Conservation (phyloP, 2,888 invertebrate genomes). For the Scaptomyza parva region DNA sequence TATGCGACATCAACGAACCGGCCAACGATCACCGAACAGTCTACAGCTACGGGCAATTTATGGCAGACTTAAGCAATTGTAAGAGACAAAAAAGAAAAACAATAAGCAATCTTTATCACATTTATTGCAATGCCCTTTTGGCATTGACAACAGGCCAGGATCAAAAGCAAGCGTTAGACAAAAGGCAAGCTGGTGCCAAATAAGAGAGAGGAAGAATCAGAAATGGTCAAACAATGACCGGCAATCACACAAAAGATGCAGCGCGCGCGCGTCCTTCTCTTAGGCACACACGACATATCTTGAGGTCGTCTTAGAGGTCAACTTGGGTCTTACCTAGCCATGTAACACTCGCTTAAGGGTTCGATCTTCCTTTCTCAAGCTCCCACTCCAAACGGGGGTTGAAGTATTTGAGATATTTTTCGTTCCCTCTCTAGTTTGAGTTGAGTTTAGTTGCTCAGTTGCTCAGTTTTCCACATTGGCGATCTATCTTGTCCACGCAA, state of each 20-base stretch:
- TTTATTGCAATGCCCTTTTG: constrained; percentile 71
- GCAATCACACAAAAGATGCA: constrained; percentile 57
- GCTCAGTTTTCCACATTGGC: constrained; percentile 47
- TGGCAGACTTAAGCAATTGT: constrained; percentile 65
- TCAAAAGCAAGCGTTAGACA: constrained; percentile 42
- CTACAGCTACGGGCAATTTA: constrained; percentile 68
- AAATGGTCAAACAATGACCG: constrained; percentile 74
- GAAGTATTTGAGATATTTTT: constrained; percentile 9
- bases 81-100: constrained; percentile 37
- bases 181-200: constrained; percentile 60
- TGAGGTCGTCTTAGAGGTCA: constrained; percentile 81
- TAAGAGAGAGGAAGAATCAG: constrained; percentile 20
- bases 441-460: constrained; percentile 28
- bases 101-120: constrained; percentile 72
- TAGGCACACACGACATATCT: constrained; percentile 87
- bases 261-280: constrained; percentile 88
- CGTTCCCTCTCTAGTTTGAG: constrained; percentile 1
- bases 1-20: constrained; percentile 35
- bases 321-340: constrained; percentile 53
- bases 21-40: constrained; percentile 42
- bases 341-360: constrained; percentile 15
- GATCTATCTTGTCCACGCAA: constrained; percentile 72
- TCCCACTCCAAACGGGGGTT: constrained; percentile 37
- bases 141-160: constrained; percentile 64
- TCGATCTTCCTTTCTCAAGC: constrained; percentile 12